A percentile compares a stretch with the other conserved stretches of the same genome.
phyloP scores from a whole-genome alignment of 2,888 invertebrate genomes.

The Drosophila helvetica region DNA sequence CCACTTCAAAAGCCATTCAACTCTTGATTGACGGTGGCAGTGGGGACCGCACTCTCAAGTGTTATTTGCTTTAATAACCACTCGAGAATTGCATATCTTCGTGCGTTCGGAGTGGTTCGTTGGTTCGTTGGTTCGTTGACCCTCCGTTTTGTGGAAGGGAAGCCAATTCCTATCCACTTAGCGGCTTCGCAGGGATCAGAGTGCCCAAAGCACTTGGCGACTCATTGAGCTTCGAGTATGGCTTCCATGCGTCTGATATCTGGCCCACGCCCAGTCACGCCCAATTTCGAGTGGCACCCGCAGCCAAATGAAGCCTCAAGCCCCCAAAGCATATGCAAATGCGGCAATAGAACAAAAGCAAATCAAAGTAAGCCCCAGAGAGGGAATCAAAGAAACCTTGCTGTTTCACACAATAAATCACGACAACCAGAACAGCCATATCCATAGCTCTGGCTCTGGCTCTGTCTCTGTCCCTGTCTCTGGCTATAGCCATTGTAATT shows the following conservation, averaged over 20 bases:
- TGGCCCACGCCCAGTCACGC: conserved; percentile 28
- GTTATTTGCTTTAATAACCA: conserved; percentile 51
- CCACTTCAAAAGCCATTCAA: conserved; percentile 48
- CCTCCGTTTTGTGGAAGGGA: conserved; percentile 22
- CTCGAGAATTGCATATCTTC: conserved; percentile 42
- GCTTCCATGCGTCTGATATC: conserved; percentile 27
- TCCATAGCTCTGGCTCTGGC: conserved; percentile 24
- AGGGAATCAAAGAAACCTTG: conserved; percentile 36
- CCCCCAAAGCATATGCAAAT: conserved; percentile 38
- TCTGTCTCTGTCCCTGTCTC: background rate
- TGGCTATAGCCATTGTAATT: conserved; percentile 23
- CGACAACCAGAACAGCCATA: conserved; percentile 46
- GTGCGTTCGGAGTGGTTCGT: background rate
- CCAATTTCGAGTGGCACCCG: conserved; percentile 40
- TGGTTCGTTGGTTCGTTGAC: conserved; percentile 39
- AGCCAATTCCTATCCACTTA: conserved; percentile 43
- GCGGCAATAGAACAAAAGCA: conserved; percentile 33
- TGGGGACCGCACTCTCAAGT: conserved; percentile 41
- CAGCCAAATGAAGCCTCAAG: conserved; percentile 25
- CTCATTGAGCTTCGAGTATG: conserved; percentile 40
- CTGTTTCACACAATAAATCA: conserved; percentile 71
- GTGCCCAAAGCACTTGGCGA: conserved; percentile 38
- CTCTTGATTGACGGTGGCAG: conserved; percentile 44
- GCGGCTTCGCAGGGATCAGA: conserved; percentile 4
- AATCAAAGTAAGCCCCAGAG: conserved; percentile 21